Evolutionary conservation across 2,113 vertebrate species (phyloP).

Genomic region (Aleadryas rufinucha): DNA sequence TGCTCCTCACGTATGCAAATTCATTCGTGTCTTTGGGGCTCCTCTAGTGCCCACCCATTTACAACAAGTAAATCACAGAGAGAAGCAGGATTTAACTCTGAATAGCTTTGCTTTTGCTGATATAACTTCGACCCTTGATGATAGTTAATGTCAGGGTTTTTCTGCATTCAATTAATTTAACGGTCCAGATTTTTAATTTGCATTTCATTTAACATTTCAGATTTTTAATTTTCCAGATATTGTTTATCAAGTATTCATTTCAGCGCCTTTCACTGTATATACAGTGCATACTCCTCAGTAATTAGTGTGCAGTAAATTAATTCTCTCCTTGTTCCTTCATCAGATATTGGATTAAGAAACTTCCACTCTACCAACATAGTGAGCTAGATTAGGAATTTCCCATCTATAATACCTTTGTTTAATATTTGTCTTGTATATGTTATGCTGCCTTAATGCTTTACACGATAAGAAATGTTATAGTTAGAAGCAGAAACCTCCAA

Average conservation of each 20-base stretch:
- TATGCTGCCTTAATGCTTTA: conserved; percentile 53
- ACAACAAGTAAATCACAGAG: conserved; percentile 34
- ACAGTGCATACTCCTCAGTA: conserved; percentile 70
- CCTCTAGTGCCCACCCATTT: neutral
- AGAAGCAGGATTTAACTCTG: conserved; percentile 19
- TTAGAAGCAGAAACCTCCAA: conserved; percentile 57
- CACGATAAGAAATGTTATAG: conserved; percentile 46
- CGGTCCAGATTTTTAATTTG: conserved; percentile 81
- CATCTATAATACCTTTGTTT: conserved; percentile 62
- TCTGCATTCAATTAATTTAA: conserved; percentile 79
- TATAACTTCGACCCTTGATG: conserved; percentile 68
- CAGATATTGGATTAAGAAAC: conserved; percentile 77
- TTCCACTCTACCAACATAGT: conserved; percentile 61
- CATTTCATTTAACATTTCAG: conserved; percentile 81
- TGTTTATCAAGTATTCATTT: conserved; percentile 82
- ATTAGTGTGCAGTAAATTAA: conserved; percentile 80
- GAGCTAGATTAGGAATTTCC: conserved; percentile 59
- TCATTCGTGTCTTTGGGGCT: neutral
- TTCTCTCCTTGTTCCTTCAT: conserved; percentile 74
- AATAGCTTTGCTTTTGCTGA: conserved; percentile 58
- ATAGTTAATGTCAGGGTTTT: conserved; percentile 68
- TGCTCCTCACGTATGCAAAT: neutral
- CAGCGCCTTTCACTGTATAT: conserved; percentile 67
- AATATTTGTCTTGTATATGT: conserved; percentile 56
- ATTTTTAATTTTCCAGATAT: conserved; percentile 81